Base-by-base conservation (phyloP, 2,888 invertebrate genomes). In the Noctua fimbriata region DNA sequence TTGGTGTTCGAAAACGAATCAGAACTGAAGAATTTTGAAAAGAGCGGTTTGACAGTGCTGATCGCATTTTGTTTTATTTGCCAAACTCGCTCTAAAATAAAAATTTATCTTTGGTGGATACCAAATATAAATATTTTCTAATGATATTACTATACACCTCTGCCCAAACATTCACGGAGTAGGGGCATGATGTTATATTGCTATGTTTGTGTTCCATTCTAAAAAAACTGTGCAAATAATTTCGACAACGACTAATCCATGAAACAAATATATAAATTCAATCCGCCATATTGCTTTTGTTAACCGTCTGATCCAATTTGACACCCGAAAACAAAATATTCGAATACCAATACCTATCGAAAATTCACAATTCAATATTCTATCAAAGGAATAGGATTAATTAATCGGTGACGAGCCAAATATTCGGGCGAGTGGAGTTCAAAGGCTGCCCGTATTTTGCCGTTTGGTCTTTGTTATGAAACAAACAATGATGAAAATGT, bases 371-470 rank as follows among this genome's bases (percentile, higher is more conserved):
- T 80, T 83, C 74, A 76, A 65, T 78, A 69, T 78, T 73, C 65
- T 70, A 71, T 78, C 87, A 81, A 84, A 84, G 84, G 66, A 89
- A 81, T 81, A 82, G 81, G 78, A 89, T 89, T 85, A 89, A 89
- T 88, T 89, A 85, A 82, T 83, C 78, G 72, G 47, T 82, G 86
- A 85, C 78, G 69, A 67, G 76, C 70, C 41, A 69, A 72, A 85
- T 78, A 77, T 85, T 76, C 79, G 60, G 65, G 41, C 14, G 77
- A 65, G 41, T 78, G 82, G 71, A 82, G 60, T 79, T 83, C 83
- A 88, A 86, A 86, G 71, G 76, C 24, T 44, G 44, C 65, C 76
- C 67, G 66, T 70, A 70, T 80, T 86, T 76, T 60, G 60, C 14
- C 70, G 44, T 79, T 86, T 85, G 82, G 41, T 74, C 69, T 80